Evolutionary conservation across 2,797 vertebrate genomes (phyloP), one percentile per base, ranked within the genome.

Genomic region (Macropus fuliginosus): DNA sequence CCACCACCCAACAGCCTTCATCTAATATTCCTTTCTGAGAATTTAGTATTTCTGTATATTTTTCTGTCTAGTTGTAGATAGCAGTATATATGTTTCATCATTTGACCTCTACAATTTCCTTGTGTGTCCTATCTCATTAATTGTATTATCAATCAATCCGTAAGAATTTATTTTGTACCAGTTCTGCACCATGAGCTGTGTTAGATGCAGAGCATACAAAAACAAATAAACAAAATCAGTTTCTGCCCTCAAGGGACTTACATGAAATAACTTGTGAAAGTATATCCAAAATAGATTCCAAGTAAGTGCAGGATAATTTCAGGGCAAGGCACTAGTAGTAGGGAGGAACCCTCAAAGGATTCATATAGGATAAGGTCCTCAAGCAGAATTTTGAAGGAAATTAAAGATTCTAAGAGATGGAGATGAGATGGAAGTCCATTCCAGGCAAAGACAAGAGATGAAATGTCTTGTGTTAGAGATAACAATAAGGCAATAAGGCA

Each of bases 31-130:
- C 3, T 34, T 55, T 29, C 54, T 91, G 34, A 91, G 55, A 55
- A 24, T 55, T 91, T 91, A 24, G 31, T 40, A 56, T 8, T 54
- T 90, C n/a, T 66, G 1, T 93, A 12, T 54, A 5, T 57, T 93
- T 93, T 90, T 93, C 93, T 95, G 52, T 8, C 54, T 14, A 46
- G 10, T 92, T 92, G 21, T 89, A 92, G 55, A n/a, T 50, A 92
- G 2, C 21, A 29, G 29, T 27, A 87, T 91, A 3, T 0, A 57
- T 87, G 5, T 92, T 24, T 13, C 14, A 54, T 92, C 31, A 66
- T 5, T 91, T 24, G 55, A 46, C 46, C 81, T 74, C 55, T 18
- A 66, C n/a, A 50, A 62, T 91, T 10, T 59, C 28, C 92, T 56
- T 94, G 54, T 50, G 34, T 24, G 54, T 93, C 92, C 55, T 55